phyloP scores from a whole-genome alignment of 30 jellyfish, hydroid and myxozoan genomes.

The Aurelia aurita region DNA sequence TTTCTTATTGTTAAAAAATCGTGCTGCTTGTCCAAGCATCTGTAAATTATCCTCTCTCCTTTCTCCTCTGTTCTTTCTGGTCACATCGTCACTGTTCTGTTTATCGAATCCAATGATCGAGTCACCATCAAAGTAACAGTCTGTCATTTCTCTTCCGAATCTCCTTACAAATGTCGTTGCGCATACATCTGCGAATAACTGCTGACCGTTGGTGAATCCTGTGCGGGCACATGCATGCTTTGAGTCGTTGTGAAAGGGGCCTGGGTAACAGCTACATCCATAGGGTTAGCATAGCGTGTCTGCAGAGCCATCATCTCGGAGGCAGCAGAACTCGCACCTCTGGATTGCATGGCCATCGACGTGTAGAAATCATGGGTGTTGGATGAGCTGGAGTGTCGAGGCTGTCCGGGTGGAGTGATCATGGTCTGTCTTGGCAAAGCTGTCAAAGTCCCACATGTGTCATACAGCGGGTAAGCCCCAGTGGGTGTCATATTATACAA shows the following conservation, averaged over 20 bases:
- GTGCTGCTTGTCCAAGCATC: neutral
- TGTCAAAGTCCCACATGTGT: constrained; percentile 62
- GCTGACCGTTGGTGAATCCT: constrained; percentile 72
- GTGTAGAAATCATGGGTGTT: constrained; percentile 88
- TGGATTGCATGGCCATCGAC: constrained; percentile 85
- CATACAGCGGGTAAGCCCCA: constrained; percentile 90
- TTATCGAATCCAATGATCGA: no score
- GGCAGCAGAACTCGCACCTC: constrained; percentile 68
- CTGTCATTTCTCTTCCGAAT: neutral
- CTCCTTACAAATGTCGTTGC: constrained; percentile 77
- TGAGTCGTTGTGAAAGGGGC: constrained; percentile 84
- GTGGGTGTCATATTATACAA: constrained; percentile 88
- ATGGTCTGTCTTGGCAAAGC: constrained; percentile 89
- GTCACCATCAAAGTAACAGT: no score
- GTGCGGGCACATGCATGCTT: constrained; percentile 79
- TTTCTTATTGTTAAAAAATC: neutral
- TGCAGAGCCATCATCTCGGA: constrained; percentile 85
- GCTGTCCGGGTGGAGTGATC: constrained; percentile 81
- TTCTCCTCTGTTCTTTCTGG: no score
- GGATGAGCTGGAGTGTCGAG: constrained; percentile 74
- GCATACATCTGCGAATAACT: constrained; percentile 78
- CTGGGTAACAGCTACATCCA: constrained; percentile 81
- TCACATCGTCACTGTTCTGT: no score
- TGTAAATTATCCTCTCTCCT: no score
- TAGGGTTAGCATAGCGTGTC: constrained; percentile 79